Evolutionary conservation across 2,888 invertebrate genomes (phyloP), one percentile per base, ranked within the genome.

Genomic region (Hirtodrosophila confusa): DNA sequence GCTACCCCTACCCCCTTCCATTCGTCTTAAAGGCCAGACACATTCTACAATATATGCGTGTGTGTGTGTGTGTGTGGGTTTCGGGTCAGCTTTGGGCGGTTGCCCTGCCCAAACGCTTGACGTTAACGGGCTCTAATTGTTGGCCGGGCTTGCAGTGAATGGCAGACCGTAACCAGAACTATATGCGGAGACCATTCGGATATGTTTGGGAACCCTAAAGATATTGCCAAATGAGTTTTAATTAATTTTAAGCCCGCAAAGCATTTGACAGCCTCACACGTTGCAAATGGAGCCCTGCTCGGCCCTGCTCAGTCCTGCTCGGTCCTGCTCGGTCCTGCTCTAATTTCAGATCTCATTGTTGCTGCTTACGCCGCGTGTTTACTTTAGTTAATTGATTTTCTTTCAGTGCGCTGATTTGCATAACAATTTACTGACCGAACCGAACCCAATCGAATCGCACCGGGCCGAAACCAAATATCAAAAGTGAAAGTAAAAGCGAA

Each of bases 301-400:
- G 7, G 56, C 12, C 40, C 45, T 61, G 2, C 48, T 50, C 35
- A 10, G 11, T 48, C 33, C 37, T 10, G 56, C 12, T 43, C 45
- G 7, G 56, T n/a, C 40, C 45, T 61, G 2, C 48, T 50, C 35
- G n/a, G 11, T 48, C 33, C 37, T 10, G 56, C 12, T 43, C 45
- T 61, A 60, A 23, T 49, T 49, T 53, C 29, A 67, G 72, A 71
- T 63, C 72, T 56, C 66, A 76, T 84, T 85, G 75, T 85, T 65
- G 45, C 45, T 49, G 54, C 31, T 50, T 39, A 57, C 61, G 51
- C 60, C 56, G 58, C 57, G 54, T 82, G 82, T 82, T 82, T 87
- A 85, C 78, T 78, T 75, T 62, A 85, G 86, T 70, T 82, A 82
- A 82, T 82, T 82, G 87, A 82, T 82, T 82, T 87, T 85, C 82